These are phyloP conservation scores for Phenganax stokvisi DNA, from an alignment of 92 coral and sea anemone genomes.

Conservation along the genomic window DNA sequence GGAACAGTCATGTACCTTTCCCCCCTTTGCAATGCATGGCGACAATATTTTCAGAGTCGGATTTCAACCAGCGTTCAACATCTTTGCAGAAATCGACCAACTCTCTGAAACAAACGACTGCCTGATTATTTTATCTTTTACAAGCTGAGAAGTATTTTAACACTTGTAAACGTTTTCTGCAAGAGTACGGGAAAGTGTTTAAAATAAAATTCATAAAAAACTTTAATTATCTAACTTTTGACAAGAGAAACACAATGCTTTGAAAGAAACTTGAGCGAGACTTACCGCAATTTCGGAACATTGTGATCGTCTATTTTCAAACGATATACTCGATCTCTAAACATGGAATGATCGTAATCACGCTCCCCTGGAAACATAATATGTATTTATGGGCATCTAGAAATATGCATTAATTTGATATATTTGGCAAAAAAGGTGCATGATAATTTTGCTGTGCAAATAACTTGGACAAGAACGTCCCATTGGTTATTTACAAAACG, in stretches of 20 bases:
- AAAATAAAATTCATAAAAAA: not conserved
- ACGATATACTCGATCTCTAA: constrained; percentile 91
- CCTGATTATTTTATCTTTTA: not conserved
- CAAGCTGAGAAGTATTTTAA: not conserved
- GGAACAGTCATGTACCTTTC: constrained; percentile 54
- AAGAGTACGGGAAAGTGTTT: not conserved
- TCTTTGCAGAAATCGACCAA: constrained; percentile 89
- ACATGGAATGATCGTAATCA: constrained; percentile 80
- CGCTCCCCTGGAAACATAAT: constrained; percentile 60
- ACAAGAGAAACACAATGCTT: no score
- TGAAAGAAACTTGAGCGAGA: not conserved
- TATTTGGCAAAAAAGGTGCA: no score
- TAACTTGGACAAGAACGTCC: no score
- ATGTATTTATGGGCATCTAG: no score
- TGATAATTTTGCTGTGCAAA: no score
- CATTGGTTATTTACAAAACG: no score
- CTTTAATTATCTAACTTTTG: no score
- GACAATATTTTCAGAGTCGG: constrained; percentile 76
- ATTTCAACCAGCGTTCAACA: constrained; percentile 82
- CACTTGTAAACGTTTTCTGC: no score
- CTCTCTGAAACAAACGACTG: constrained; percentile 52
- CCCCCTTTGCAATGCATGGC: constrained; percentile 99
- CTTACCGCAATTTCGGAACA: constrained; percentile 82
- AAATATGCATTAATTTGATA: not conserved
- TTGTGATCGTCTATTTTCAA: constrained; percentile 89